Percentiles rank a stretch among this genome's conserved stretches.
phyloP scores from a whole-genome alignment of 2,113 vertebrate species.

The Rhinopithecus roxellana region DNA sequence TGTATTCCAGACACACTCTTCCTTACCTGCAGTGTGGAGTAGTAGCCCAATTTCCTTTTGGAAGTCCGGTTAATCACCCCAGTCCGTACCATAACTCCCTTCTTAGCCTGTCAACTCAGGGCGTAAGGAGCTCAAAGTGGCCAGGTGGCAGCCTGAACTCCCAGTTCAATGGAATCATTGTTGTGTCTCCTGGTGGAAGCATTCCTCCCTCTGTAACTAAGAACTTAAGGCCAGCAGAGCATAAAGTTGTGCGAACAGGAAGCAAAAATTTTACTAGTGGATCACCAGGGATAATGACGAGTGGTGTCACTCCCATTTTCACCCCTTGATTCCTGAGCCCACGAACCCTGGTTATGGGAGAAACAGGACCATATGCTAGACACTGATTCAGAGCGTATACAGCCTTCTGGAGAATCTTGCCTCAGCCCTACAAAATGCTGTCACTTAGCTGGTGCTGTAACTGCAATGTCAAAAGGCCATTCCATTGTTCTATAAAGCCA shows the following conservation, averaged over 20 bases:
- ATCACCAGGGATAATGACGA: not conserved
- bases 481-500: not conserved
- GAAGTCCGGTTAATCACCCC: no score
- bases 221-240: no score
- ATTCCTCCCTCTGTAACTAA: no score
- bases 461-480: not conserved
- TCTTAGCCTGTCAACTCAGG: not conserved
- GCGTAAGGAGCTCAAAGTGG: no score
- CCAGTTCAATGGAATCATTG: no score
- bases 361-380: not conserved
- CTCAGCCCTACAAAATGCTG: not conserved
- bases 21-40: not conserved
- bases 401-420: no score
- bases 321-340: not conserved
- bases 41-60: not conserved
- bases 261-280: no score
- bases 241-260: no score
- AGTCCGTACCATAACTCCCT: not conserved
- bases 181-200: no score
- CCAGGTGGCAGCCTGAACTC: no score
- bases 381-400: no score
- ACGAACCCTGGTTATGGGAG: not conserved
- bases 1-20: not conserved
- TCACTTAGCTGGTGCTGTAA: not conserved
- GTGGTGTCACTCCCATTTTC: not conserved